phyloP scores from a whole-genome alignment of 2,888 invertebrate species.

The Blastobasis lacticolella region DNA sequence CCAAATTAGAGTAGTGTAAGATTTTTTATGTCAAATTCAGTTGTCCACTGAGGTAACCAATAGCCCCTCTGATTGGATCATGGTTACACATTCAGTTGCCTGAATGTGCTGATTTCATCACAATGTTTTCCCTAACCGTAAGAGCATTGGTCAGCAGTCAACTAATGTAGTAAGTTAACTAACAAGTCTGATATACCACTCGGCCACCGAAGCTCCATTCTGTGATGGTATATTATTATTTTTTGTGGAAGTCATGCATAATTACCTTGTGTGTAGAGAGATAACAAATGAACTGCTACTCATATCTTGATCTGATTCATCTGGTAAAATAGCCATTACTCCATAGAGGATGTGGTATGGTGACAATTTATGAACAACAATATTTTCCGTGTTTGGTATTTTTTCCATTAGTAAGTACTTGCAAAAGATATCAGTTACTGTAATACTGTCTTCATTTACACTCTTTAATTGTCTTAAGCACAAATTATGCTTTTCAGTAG shows the following conservation, averaged over 20 bases:
- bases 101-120: too few relatives aligned
- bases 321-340: constrained; percentile 32
- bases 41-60: too few relatives aligned
- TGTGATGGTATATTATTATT: too few relatives aligned
- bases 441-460: constrained; percentile 12
- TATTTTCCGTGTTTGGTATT: constrained; percentile 25
- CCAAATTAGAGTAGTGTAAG: too few relatives aligned
- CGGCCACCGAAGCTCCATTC: too few relatives aligned
- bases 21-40: too few relatives aligned
- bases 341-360: constrained; percentile 50
- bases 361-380: constrained; percentile 36
- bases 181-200: too few relatives aligned
- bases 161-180: too few relatives aligned
- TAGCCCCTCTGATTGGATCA: too few relatives aligned
- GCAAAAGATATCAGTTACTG: constrained; percentile 31
- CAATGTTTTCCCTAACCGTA: too few relatives aligned
- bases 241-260: background rate
- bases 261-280: constrained; percentile 44
- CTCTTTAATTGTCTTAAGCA: constrained; percentile 31
- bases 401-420: constrained; percentile 40
- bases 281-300: constrained; percentile 15
- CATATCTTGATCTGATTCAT: constrained; percentile 4
- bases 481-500: constrained; percentile 37
- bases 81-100: too few relatives aligned
- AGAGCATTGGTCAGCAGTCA: too few relatives aligned